Evolutionary conservation across 2,888 invertebrate genomes (phyloP).

Genomic region (Biston stratarius): DNA sequence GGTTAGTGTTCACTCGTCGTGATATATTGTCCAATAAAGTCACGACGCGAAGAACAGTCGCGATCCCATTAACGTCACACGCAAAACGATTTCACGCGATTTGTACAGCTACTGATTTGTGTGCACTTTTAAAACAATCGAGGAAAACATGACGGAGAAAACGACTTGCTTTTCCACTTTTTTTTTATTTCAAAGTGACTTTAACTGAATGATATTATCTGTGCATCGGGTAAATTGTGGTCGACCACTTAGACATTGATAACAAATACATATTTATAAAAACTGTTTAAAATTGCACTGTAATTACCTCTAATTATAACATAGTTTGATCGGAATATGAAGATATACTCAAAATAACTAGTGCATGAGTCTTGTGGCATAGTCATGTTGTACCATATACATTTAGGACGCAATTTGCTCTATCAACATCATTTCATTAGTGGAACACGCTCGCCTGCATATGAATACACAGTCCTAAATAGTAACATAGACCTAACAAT

Average conservation of each 20-base stretch:
- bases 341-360: too few species aligned
- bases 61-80: constrained; percentile 77
- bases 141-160: constrained; percentile 30
- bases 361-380: too few species aligned
- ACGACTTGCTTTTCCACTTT: constrained; percentile 10
- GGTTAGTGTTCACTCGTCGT: constrained; percentile 45
- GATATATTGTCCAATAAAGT: constrained; percentile 76
- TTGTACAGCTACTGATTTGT: constrained; percentile 76
- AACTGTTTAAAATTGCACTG: too few species aligned
- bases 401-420: constrained; percentile 16
- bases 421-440: constrained; percentile 14
- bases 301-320: neutral
- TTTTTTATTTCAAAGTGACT: constrained; percentile 2
- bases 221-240: too few species aligned
- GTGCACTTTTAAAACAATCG: constrained; percentile 42
- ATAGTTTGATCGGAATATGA: neutral
- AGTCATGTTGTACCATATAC: neutral
- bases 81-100: constrained; percentile 72
- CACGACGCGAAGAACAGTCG: constrained; percentile 75
- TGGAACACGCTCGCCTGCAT: constrained; percentile 10
- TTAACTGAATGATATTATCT: too few species aligned
- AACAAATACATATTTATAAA: too few species aligned
- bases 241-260: too few species aligned
- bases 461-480: neutral
- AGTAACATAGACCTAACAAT: neutral